Evolutionary conservation across 2,113 vertebrate genomes (phyloP), one percentile per base, ranked within the genome.

Genomic region (Geococcyx californianus): DNA sequence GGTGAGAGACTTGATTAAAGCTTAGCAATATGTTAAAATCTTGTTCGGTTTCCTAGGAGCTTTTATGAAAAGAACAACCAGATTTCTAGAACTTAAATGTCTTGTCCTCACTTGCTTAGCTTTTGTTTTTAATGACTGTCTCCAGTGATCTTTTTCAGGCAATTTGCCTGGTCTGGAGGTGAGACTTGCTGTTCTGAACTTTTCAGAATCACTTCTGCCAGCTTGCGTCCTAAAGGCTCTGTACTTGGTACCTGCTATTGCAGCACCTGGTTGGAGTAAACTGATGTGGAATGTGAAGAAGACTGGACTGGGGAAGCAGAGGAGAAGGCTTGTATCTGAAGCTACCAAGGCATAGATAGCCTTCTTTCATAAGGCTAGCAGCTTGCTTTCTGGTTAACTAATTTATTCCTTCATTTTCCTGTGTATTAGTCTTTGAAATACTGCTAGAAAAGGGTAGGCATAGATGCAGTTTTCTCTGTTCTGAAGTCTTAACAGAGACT

Each of bases 391-490:
- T 66, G 16, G n/a, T 82, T 94, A 49, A 54, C 34, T 36, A 56
- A 58, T 70, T 77, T 73, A 66, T 76, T 89, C 58, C 36, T 95
- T 93, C 36, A 66, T 93, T 88, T 91, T 51, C 51, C 47, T 77
- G 26, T 78, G 44, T 19, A 8, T 93, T 74, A 74, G 64, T 79
- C 52, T 89, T 83, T 79, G n/a, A 82, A 78, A 69, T 62, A 51
- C 28, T 93, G 38, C 63, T 93, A 47, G 78, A 63, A 80, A 34
- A 83, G 64, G 11, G 79, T 21, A 88, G n/a, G 10, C n/a, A 18
- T 51, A 59, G 45, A 55, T 87, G 55, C 51, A 88, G 47, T 49
- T 90, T 88, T 42, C 25, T 93, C 52, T 82, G 2, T 88, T 87
- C 20, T 59, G 85, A 83, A 77, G 77, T 91, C 58, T 85, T 87